Evolutionary conservation across 92 coral and sea anemone genomes (phyloP).

Genomic region (Palythoa grandis): DNA sequence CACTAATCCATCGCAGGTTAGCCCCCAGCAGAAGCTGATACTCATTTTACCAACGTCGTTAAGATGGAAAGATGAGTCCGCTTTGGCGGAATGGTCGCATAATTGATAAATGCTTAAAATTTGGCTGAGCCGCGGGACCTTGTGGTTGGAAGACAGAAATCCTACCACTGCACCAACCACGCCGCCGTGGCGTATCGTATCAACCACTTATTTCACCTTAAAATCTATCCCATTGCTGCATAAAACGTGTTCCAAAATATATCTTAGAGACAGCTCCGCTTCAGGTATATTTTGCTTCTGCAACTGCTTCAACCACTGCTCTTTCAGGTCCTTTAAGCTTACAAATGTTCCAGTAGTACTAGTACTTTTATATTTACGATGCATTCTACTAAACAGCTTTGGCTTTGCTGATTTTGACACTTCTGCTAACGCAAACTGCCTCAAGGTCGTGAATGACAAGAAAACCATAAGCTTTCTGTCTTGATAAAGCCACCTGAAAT

Average conservation of each 20-base stretch:
- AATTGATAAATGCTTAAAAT: too few relatives aligned
- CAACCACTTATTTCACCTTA: slow-evolving; percentile 19
- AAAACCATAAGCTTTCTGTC: not conserved
- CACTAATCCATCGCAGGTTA: too few relatives aligned
- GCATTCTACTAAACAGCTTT: not conserved
- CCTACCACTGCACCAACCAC: too few relatives aligned
- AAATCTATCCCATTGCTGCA: slow-evolving; percentile 37
- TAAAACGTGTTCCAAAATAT: slow-evolving; percentile 65
- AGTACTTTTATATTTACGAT: not conserved
- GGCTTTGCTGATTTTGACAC: not conserved
- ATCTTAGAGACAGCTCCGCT: slow-evolving; percentile 63
- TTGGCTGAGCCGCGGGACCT: too few relatives aligned
- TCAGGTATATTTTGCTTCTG: slow-evolving; percentile 59
- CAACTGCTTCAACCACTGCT: slow-evolving; percentile 57
- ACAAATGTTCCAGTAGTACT: not conserved
- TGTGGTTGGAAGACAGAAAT: too few relatives aligned
- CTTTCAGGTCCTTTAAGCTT: slow-evolving; percentile 14
- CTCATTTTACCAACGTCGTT: too few relatives aligned
- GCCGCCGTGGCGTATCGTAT: too few relatives aligned
- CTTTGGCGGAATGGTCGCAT: too few relatives aligned
- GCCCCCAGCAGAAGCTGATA: too few relatives aligned
- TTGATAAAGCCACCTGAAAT: not conserved
- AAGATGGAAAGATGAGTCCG: too few relatives aligned
- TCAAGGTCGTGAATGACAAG: not conserved
- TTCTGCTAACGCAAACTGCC: not conserved